Percentiles rank a stretch among this genome's conserved stretches.
These are phyloP conservation scores for Macrostomum cliftonense DNA, from an alignment of 2,888 invertebrate genomes.

Conservation along the genomic window DNA sequence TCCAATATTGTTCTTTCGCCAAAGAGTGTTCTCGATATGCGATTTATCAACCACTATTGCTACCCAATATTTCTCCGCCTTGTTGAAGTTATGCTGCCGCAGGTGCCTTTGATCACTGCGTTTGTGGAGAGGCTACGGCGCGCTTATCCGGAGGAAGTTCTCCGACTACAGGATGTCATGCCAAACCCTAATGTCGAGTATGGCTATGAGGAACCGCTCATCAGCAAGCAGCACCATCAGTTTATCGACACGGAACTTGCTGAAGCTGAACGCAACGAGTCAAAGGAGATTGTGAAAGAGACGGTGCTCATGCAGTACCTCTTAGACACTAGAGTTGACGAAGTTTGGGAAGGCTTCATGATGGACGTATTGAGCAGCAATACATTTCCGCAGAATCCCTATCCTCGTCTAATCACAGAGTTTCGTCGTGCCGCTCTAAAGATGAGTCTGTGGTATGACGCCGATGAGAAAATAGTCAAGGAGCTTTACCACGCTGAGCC, in stretches of 20 bases:
- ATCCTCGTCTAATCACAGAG: constrained; percentile 19
- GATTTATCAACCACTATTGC: constrained; percentile 21
- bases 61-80: constrained; percentile 19
- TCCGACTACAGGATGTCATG: background rate
- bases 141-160: constrained; percentile 20
- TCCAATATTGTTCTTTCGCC: constrained; percentile 4
- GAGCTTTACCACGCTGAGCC: constrained; percentile 15
- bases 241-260: too few species aligned
- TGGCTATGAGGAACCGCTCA: too few species aligned
- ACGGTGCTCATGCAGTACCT: constrained; percentile 20
- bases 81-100: constrained; percentile 20
- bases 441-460: constrained; percentile 29
- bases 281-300: too few species aligned
- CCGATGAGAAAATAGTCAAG: constrained; percentile 9
- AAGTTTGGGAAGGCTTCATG: constrained; percentile 23
- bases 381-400: constrained; percentile 25
- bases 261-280: too few species aligned
- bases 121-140: constrained; percentile 17
- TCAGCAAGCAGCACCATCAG: too few species aligned
- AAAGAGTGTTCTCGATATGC: constrained; percentile 19
- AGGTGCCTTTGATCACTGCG: constrained; percentile 18
- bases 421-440: constrained; percentile 21
- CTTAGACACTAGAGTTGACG: constrained; percentile 27
- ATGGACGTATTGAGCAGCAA: constrained; percentile 19
- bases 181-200: too few species aligned